Evolutionary conservation across 2,888 invertebrate genomes (phyloP).

Genomic region (Temnothorax rugatulus): DNA sequence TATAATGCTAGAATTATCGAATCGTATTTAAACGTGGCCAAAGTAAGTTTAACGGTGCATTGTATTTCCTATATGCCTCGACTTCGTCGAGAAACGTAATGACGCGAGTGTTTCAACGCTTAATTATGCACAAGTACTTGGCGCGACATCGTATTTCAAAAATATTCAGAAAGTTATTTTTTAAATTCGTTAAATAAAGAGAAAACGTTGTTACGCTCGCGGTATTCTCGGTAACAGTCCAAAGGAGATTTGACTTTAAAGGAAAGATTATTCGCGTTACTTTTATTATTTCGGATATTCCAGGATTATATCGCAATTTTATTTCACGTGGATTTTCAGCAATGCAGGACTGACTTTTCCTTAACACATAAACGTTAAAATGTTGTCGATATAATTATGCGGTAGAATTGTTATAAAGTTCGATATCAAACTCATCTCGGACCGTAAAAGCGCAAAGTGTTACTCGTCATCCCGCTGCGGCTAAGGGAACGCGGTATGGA

Average conservation of each 20-base stretch:
- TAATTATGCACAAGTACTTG: background rate
- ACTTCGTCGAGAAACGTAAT: conserved; percentile 29
- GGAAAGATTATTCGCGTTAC: background rate
- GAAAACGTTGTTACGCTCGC: conserved; percentile 24
- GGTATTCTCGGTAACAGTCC: conserved; percentile 28
- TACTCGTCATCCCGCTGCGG: background rate
- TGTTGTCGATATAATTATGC: too few species aligned
- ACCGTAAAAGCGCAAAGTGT: background rate
- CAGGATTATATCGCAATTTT: background rate
- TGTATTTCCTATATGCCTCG: conserved; percentile 23
- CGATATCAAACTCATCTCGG: background rate
- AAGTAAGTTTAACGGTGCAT: conserved; percentile 44
- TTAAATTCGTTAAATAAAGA: background rate
- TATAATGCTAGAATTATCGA: conserved; percentile 70
- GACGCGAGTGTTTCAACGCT: background rate
- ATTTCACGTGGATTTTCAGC: background rate
- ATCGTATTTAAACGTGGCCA: conserved; percentile 59
- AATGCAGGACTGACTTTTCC: background rate
- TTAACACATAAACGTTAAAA: background rate
- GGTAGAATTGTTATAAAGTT: background rate
- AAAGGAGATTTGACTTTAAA: background rate
- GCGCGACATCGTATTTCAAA: conserved; percentile 9
- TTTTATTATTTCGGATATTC: background rate
- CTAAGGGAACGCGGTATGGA: conserved; percentile 22
- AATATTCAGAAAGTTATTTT: background rate